Evolutionary conservation across 2,797 vertebrate species (phyloP).

Genomic region (Notamacropus eugenii): DNA sequence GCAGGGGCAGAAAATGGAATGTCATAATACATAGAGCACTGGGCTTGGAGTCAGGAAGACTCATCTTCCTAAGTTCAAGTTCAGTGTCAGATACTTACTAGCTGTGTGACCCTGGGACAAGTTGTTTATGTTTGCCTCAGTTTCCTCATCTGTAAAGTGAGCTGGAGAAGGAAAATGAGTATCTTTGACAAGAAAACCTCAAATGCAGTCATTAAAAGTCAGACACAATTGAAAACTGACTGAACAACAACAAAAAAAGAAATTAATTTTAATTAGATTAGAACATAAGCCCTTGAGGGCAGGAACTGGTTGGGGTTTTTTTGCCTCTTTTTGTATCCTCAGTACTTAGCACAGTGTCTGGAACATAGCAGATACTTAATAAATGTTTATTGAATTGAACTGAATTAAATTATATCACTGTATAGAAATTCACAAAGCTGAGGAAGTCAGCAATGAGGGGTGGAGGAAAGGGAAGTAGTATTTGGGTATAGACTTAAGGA

Average conservation of each 20-base stretch:
- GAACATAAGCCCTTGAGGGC: neutral
- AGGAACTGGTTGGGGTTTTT: neutral
- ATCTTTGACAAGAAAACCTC: too few relatives aligned
- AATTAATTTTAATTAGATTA: neutral
- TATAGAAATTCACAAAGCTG: neutral
- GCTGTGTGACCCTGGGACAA: too few relatives aligned
- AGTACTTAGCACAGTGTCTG: constrained; percentile 21
- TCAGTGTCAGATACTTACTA: too few relatives aligned
- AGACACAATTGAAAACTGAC: too few relatives aligned
- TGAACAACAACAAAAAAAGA: neutral
- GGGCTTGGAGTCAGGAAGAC: too few relatives aligned
- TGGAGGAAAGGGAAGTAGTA: neutral
- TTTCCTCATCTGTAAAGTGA: too few relatives aligned
- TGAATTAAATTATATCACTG: neutral
- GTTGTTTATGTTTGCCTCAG: too few relatives aligned
- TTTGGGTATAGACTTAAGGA: neutral
- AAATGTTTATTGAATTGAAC: constrained; percentile 63
- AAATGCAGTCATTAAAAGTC: too few relatives aligned
- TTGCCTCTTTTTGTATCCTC: constrained; percentile 50
- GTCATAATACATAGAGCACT: too few relatives aligned
- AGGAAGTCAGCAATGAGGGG: neutral
- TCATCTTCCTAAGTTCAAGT: too few relatives aligned
- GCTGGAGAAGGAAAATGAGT: too few relatives aligned
- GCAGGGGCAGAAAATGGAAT: too few relatives aligned
- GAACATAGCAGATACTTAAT: constrained; percentile 54